Conservation (phyloP, 2,888 invertebrate genomes). For the Lasioglossum lativentre region DNA sequence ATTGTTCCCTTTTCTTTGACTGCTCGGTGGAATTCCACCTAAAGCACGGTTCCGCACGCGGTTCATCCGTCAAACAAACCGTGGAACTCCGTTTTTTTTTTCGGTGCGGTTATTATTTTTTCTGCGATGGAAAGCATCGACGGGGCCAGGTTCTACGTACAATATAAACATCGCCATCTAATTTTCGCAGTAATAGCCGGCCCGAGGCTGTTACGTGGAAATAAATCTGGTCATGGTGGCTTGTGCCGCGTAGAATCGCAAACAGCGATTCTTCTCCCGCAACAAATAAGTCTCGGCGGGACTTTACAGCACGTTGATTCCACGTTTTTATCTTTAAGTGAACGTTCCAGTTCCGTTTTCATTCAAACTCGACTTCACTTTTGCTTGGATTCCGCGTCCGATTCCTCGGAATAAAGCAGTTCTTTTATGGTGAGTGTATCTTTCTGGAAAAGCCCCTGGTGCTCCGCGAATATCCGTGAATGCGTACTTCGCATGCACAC, state of each 20-base stretch:
- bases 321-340: slow-evolving; percentile 15
- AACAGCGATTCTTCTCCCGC: slow-evolving; percentile 70
- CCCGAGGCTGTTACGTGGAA: slow-evolving; percentile 62
- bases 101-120: slow-evolving; percentile 28
- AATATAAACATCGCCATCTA: slow-evolving; percentile 75
- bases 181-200: slow-evolving; percentile 59
- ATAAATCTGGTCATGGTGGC: slow-evolving; percentile 68
- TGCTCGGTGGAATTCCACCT: neutral
- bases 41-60: neutral
- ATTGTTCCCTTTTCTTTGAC: neutral
- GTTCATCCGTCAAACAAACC: slow-evolving; percentile 39
- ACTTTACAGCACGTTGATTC: slow-evolving; percentile 3
- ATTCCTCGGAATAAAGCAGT: slow-evolving; percentile 14
- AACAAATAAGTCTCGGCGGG: slow-evolving; percentile 40
- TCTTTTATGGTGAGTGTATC: neutral
- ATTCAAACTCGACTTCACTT: slow-evolving; percentile 3
- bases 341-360: slow-evolving; percentile 15
- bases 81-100: slow-evolving; percentile 37
- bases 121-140: slow-evolving; percentile 45
- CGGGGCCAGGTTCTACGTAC: slow-evolving; percentile 60
- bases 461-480: neutral
- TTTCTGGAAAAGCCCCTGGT: neutral
- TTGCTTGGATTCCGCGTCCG: slow-evolving; percentile 8
- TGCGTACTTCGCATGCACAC: neutral
- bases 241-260: slow-evolving; percentile 67